Percentiles rank a stretch among this genome's conserved stretches.
These are phyloP conservation scores for Torymus auratus DNA, from an alignment of 2,888 invertebrate species.

Conservation along the genomic window DNA sequence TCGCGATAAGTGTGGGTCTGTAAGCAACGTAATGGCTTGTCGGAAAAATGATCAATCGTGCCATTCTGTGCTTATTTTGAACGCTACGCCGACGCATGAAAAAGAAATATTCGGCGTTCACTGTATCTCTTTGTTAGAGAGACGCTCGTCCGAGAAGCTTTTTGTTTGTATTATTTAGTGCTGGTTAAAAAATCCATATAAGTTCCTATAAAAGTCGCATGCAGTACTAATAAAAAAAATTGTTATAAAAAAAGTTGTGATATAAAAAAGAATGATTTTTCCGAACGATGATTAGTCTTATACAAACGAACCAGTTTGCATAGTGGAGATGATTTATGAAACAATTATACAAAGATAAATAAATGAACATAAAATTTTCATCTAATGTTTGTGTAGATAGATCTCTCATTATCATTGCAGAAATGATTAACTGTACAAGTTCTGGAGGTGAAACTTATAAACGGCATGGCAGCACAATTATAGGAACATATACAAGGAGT, in stretches of 20 bases:
- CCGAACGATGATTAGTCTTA: no score
- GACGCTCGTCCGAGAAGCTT: constrained; percentile 49
- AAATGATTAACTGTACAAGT: constrained; percentile 11
- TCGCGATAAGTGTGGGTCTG: constrained; percentile 36
- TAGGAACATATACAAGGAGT: constrained; percentile 46
- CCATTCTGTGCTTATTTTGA: constrained; percentile 46
- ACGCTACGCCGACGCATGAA: constrained; percentile 41
- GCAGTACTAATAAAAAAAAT: constrained; percentile 18
- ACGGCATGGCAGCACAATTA: constrained; percentile 32
- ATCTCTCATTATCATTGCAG: no score
- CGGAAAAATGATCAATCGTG: constrained; percentile 43
- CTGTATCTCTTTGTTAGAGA: constrained; percentile 43
- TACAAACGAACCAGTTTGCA: no score
- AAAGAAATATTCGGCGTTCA: constrained; percentile 32
- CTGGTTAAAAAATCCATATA: constrained; percentile 42
- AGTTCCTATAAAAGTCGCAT: constrained; percentile 44
- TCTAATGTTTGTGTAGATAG: constrained; percentile 13
- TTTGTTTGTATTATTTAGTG: constrained; percentile 17
- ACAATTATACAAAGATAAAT: no score
- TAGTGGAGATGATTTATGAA: no score
- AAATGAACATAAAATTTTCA: no score
- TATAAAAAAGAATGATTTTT: no score
- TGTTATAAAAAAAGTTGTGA: background rate
- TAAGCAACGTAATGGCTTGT: constrained; percentile 36
- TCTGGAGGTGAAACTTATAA: constrained; percentile 10